Evolutionary conservation across 2,113 vertebrate species (phyloP).

Genomic region (Oncorhynchus tshawytscha): DNA sequence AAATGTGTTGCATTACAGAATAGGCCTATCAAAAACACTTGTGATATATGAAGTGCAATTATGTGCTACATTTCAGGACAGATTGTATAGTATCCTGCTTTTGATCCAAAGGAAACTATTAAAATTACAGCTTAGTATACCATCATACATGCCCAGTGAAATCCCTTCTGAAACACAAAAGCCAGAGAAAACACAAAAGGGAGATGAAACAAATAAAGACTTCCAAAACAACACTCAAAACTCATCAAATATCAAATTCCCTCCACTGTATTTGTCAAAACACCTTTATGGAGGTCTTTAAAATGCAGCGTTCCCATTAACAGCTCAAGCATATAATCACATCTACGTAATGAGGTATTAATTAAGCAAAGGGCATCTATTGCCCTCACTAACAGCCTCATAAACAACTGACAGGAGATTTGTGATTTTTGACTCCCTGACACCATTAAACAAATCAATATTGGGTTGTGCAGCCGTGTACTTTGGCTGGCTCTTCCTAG

Average conservation of each 20-base stretch:
- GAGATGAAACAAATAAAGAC: background rate
- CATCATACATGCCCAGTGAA: slow-evolving; percentile 18
- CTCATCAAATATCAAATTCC: slow-evolving; percentile 71
- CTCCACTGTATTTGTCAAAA: slow-evolving; percentile 78
- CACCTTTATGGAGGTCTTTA: slow-evolving; percentile 82
- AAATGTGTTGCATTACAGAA: too few species aligned
- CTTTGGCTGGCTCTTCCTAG: slow-evolving; percentile 86
- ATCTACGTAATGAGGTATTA: slow-evolving; percentile 99
- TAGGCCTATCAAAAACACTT: background rate
- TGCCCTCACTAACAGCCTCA: slow-evolving; percentile 96
- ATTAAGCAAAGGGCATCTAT: slow-evolving; percentile 98
- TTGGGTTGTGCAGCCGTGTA: slow-evolving; percentile 94
- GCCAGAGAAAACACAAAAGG: slow-evolving; percentile 9
- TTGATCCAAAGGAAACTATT: background rate
- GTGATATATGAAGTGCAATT: background rate
- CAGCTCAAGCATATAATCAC: slow-evolving; percentile 99
- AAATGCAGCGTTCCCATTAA: slow-evolving; percentile 86
- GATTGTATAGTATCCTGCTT: background rate
- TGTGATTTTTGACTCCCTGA: slow-evolving; percentile 90
- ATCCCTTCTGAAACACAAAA: background rate
- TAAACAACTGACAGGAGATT: slow-evolving; percentile 99
- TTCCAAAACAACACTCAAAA: slow-evolving; percentile 48
- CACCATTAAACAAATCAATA: slow-evolving; percentile 99
- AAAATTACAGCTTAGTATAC: background rate
- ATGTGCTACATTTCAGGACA: background rate